phyloP scores from a whole-genome alignment of 1,140 invertebrate genomes.

The Trachymyrmex cornetzi region DNA sequence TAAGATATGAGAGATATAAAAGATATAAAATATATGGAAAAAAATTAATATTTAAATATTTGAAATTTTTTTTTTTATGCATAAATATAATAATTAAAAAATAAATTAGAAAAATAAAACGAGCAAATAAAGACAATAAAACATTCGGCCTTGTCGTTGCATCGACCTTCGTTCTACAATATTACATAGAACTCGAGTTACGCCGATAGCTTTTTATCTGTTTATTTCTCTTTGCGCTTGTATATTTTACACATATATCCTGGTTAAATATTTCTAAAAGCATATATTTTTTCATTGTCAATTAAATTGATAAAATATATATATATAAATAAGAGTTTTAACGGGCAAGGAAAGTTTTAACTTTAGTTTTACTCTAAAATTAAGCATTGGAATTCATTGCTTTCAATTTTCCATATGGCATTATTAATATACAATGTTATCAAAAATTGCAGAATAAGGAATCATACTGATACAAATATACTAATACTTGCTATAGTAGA shows the following conservation, averaged over 20 bases:
- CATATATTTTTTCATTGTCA: no score
- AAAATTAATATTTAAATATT: conserved; percentile 29
- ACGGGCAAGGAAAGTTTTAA: no score
- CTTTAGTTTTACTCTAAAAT: no score
- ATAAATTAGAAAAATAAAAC: neutral
- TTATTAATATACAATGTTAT: neutral
- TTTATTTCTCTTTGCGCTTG: neutral
- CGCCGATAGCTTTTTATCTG: neutral
- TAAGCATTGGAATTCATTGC: neutral
- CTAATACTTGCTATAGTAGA: neutral
- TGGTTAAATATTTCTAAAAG: no score
- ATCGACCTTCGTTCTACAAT: conserved; percentile 24
- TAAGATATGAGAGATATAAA: neutral
- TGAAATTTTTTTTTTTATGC: neutral
- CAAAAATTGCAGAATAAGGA: neutral
- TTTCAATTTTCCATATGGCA: neutral
- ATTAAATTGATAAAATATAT: no score
- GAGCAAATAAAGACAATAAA: conserved; percentile 29
- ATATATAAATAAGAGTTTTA: no score
- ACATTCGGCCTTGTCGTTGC: neutral
- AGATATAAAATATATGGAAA: neutral
- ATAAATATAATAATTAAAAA: neutral
- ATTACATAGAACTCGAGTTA: neutral
- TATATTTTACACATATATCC: neutral
- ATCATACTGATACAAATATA: neutral